Base-by-base conservation (phyloP, 92 coral and sea anemone genomes). In the Porites evermanni region DNA sequence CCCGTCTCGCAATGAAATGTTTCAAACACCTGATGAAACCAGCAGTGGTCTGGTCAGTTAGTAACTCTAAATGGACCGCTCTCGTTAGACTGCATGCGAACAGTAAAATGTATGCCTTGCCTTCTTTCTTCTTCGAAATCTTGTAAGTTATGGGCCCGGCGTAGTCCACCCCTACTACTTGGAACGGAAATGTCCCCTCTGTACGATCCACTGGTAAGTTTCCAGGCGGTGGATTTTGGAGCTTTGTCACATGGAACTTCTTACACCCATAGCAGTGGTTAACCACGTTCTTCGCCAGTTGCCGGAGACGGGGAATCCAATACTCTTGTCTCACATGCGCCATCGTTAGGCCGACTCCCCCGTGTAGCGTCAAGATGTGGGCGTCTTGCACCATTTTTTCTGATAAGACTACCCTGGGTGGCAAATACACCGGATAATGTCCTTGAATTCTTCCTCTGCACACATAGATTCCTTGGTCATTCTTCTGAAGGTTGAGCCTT, bases 1-100 rank as follows among this genome's bases (percentile, higher is more conserved):
- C 94, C 18, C 94, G 54, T 67, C 91, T 77, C 3, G 91, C 94
- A 21, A 85, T 88, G 67, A 92, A 67, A 14, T 82, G 90, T 63
- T 88, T 92, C 6, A 92, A 71, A 53, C 75, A 47, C 54, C 21
- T 53, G 12, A 84, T 51, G 67, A 88, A 84, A 54, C 26, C 79
- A 1, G 56, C 86, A 54, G 69, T 71, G 79, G 69, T 29, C 56
- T 70, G 86, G 75, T 67, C 47, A 7, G 26, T 17, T 52, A 67
- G 14, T 51, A 80, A 18, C 63, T 82, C 79, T 32, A 71, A 79
- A 19, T 82, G 79, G 20, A 82, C 72, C 6, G 80, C 87, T 66
- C 87, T 72, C 69, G 73, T 83, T 44, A 83, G 60, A 53, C 86
- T 81, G 21, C 86, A 70, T 32, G 20, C 83, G 8, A 47, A 74